Evolutionary conservation across 2,797 vertebrate genomes (phyloP), one percentile per base, ranked within the genome.

Genomic region (Sylvilagus floridanus): DNA sequence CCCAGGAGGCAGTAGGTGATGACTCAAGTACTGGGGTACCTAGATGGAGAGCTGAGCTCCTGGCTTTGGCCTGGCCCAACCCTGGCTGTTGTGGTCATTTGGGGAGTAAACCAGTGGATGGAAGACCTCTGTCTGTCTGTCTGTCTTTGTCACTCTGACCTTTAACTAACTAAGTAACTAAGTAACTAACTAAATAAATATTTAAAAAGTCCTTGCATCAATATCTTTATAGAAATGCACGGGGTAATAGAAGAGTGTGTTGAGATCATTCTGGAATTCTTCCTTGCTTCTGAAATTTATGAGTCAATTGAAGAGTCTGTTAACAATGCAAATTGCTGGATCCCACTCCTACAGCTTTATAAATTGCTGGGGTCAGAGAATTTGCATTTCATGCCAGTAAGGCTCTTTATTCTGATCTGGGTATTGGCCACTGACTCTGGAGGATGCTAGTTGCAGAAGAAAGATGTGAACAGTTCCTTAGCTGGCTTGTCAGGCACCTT

Each of bases 281-380:
- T 60, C 14, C 71, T 94, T 81, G 26, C 54, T 91, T 86, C 35
- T 78, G 32, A 90, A n/a, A 71, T 60, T 79, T 89, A 78, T 85
- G 30, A 88, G 30, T 84, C 47, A 62, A n/a, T 69, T 24, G 37
- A 92, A 92, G 24, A 91, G 14, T 32, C 42, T 81, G 50, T 81
- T 62, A 71, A 85, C 62, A 78, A 77, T 91, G 28, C 75, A 73
- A 90, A 82, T 69, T 76, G 24, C 60, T 86, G 22, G 62, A 60
- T 62, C 54, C 85, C 7, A 32, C 30, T 82, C 16, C 28, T 32
- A 93, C 60, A 95, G 26, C 88, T 84, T 79, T 88, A 24, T 82
- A 35, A 90, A 88, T 87, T 87, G 30, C 22, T 83, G 32, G 42
- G n/a, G 30, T 47, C 54, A 94, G 42, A 86, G 35, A 66, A 88